phyloP scores from a whole-genome alignment of 2,113 vertebrate genomes.

The Phylloscopus whistleri region DNA sequence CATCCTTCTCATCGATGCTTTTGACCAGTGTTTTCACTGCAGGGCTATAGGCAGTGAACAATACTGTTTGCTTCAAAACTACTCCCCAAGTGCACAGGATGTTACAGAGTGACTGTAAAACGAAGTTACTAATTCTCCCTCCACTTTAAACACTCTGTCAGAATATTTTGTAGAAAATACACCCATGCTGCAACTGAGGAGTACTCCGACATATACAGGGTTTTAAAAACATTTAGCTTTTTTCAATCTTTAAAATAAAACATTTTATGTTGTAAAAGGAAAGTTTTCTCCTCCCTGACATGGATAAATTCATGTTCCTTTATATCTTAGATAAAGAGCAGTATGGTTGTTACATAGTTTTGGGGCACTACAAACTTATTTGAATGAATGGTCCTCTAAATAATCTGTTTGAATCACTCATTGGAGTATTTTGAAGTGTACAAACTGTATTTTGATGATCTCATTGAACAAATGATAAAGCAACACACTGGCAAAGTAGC shows the following conservation, averaged over 20 bases:
- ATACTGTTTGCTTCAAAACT: not conserved
- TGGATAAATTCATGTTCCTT: not conserved
- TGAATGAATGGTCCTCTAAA: not conserved
- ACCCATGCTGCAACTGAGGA: not conserved
- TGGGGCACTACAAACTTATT: not conserved
- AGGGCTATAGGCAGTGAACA: not conserved
- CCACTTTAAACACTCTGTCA: not conserved
- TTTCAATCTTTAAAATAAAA: conserved; percentile 24
- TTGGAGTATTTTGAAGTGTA: not conserved
- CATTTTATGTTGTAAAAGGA: conserved; percentile 25
- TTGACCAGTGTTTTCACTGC: not conserved
- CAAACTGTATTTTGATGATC: not conserved
- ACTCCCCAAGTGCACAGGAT: not conserved
- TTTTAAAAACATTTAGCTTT: not conserved
- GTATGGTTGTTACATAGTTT: not conserved
- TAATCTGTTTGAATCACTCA: not conserved
- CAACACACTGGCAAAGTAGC: not conserved
- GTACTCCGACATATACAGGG: not conserved
- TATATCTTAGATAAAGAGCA: not conserved
- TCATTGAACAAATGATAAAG: not conserved
- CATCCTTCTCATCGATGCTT: not conserved
- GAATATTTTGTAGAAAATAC: not conserved
- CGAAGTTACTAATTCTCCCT: not conserved
- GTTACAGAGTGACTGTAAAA: not conserved
- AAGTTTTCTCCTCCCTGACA: not conserved